Base-by-base conservation (phyloP, 2,797 vertebrate species). In the Eptatretus atami region DNA sequence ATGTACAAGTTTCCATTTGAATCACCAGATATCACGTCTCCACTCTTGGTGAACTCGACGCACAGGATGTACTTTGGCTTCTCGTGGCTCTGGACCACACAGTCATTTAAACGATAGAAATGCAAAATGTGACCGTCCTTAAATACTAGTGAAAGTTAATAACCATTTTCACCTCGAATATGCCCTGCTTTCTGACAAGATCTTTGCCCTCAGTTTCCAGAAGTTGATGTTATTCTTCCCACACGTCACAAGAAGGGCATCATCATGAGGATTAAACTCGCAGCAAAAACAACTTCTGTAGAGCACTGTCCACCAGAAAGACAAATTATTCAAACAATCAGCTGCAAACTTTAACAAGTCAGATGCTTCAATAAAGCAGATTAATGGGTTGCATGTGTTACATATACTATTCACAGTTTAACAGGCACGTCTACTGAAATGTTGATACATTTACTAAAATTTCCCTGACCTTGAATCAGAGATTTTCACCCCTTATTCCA, bases 11-110 rank as follows among this genome's bases (percentile, higher is more conserved):
- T 85, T 10, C 86, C 86, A 65, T 90, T 83, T 0, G 85, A 92
- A 69, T 92, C 86, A 13, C 86, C 86, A 0, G 83, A 90, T 64
- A 92, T 74, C 67, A 90, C 82, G 2, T 84, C 82, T 10, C 82
- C 81, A 1, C 79, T 83, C 9, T 78, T 74, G 83, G 83, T 80
- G 67, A 90, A 88, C 52, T 84, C 74, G 65, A 92, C 85, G 71
- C 85, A 90, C 69, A 85, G 82, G 74, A 92, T 82, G 69, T 86
- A 90, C 70, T 87, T 87, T 65, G 86, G 86, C 71, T 92, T 92
- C 74, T 90, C 90, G 76, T 86, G 88, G 75, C 87, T 92, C 84
- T 92, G 71, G 12, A 61, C 31, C 2, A 44, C 31, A 44, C 31
- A 8, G 31, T 44, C 31, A 44, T 8, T 44, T 44, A 44, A 4